Percentiles rank a stretch among this genome's conserved stretches.
Evolutionary conservation across 2,113 vertebrate species (phyloP).

Genomic region (Catharus fuscescens): DNA sequence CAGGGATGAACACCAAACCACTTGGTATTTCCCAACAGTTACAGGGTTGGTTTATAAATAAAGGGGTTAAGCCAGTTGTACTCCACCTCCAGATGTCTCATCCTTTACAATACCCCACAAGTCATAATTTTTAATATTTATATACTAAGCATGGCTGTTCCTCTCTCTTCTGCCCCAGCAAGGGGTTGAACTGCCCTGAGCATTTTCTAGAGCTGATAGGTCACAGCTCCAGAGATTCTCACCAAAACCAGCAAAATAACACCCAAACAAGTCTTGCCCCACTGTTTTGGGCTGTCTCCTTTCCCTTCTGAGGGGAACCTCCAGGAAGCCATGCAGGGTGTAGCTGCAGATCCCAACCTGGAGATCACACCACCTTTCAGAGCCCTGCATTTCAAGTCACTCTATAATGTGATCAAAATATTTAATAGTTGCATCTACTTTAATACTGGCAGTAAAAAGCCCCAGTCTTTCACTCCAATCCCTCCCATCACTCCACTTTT

Average conservation of each 20-base stretch:
- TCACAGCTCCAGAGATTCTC: background rate
- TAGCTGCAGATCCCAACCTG: background rate
- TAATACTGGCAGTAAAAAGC: background rate
- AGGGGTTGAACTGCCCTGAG: background rate
- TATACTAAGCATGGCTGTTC: background rate
- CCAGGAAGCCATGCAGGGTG: background rate
- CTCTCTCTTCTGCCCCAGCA: background rate
- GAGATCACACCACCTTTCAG: background rate
- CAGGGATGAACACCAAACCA: background rate
- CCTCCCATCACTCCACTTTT: background rate
- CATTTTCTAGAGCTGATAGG: background rate
- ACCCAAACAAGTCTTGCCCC: background rate
- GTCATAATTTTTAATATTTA: background rate
- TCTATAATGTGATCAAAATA: background rate
- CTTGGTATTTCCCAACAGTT: background rate
- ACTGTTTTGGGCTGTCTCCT: background rate
- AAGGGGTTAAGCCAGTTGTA: background rate
- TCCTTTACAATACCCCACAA: background rate
- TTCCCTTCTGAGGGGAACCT: background rate
- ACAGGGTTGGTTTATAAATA: background rate
- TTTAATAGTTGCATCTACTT: background rate
- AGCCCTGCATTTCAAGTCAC: background rate
- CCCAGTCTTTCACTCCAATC: background rate
- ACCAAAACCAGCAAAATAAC: background rate
- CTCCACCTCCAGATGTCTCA: background rate